Evolutionary conservation across 2,113 vertebrate genomes (phyloP).

Genomic region (Neoarius graeffei): DNA sequence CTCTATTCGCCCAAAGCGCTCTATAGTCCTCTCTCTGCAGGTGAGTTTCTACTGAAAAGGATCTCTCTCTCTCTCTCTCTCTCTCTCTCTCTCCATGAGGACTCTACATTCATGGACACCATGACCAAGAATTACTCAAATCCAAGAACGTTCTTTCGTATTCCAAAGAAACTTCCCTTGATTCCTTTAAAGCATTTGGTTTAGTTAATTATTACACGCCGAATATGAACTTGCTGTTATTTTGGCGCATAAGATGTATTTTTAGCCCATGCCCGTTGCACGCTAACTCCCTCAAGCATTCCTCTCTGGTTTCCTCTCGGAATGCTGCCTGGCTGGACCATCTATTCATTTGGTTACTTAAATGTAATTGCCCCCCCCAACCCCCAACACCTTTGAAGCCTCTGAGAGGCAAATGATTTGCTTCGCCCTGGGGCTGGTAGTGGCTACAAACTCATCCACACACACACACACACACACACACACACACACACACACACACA

Average conservation of each 20-base stretch:
- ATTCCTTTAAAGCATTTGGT: background rate
- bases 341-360: constrained; percentile 85
- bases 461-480: constrained; percentile 61
- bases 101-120: background rate
- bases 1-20: constrained; percentile 68
- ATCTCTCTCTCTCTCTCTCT: constrained; percentile 50
- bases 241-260: constrained; percentile 9
- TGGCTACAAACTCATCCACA: constrained; percentile 75
- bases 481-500: constrained; percentile 43
- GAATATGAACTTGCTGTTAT: constrained; percentile 24
- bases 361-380: constrained; percentile 76
- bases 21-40: constrained; percentile 80
- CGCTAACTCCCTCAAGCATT: constrained; percentile 74
- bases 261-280: constrained; percentile 60
- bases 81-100: constrained; percentile 58
- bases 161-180: background rate
- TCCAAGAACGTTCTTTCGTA: background rate
- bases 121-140: background rate
- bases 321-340: constrained; percentile 78
- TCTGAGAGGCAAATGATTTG: constrained; percentile 83
- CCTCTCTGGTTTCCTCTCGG: constrained; percentile 74
- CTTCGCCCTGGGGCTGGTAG: constrained; percentile 75
- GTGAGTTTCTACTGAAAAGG: constrained; percentile 77
- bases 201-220: background rate
- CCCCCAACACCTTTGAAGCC: constrained; percentile 72